A percentile compares a stretch with the other conserved stretches of the same genome.
Conservation (phyloP, 2,797 vertebrate species). For the Crax fasciolata region DNA sequence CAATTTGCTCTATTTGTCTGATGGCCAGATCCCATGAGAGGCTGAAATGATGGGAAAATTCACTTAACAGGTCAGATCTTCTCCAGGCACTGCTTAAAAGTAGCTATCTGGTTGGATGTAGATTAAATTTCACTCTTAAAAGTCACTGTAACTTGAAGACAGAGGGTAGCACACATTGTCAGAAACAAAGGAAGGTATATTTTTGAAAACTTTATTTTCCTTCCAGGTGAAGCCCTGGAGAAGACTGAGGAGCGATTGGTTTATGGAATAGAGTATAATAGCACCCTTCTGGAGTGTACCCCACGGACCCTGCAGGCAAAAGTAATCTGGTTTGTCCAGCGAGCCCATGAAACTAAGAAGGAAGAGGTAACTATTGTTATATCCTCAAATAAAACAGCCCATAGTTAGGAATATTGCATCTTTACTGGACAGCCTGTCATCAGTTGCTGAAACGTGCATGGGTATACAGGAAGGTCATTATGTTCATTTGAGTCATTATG, state of each 20-base stretch:
- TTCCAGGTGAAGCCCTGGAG: conserved; percentile 85
- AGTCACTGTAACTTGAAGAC: background rate
- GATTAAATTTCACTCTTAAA: background rate
- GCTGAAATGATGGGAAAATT: background rate
- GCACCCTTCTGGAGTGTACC: conserved; percentile 94
- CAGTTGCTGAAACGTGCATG: background rate
- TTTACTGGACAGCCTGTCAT: background rate
- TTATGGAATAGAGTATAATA: conserved; percentile 94
- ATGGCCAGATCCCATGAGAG: background rate
- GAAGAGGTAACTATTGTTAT: conserved; percentile 87
- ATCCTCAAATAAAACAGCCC: background rate
- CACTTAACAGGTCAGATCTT: background rate
- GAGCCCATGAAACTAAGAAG: conserved; percentile 83
- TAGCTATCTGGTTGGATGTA: background rate
- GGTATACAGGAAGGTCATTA: background rate
- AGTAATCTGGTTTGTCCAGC: conserved; percentile 92
- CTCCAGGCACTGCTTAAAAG: background rate
- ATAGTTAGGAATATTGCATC: background rate
- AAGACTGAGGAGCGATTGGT: conserved; percentile 87
- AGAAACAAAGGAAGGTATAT: background rate
- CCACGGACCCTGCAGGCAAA: conserved; percentile 94
- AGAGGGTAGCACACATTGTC: background rate
- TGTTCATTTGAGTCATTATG: background rate
- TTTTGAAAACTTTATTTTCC: background rate
- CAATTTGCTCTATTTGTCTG: background rate